phyloP scores from a whole-genome alignment of 2,113 vertebrate species.

The Pao palembangensis region DNA sequence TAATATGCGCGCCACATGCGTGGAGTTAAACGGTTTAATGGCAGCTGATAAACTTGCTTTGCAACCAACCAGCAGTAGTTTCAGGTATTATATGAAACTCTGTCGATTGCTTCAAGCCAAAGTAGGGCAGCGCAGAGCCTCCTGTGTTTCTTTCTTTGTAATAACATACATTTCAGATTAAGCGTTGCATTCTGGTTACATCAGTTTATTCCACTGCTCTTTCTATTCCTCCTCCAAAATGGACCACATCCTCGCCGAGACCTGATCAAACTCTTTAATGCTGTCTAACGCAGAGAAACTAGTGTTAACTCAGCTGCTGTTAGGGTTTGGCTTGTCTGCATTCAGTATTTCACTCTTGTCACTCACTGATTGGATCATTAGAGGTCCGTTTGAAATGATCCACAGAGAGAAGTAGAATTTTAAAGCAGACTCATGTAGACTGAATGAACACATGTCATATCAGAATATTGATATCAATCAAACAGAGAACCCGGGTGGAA shows the following conservation, averaged over 20 bases:
- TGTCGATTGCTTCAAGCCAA: background rate
- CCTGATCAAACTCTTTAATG: constrained; percentile 16
- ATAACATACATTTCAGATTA: constrained; percentile 19
- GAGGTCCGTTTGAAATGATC: too few relatives aligned
- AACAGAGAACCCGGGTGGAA: constrained; percentile 44
- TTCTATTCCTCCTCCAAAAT: constrained; percentile 10
- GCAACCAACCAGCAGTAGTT: constrained; percentile 12
- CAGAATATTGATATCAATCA: constrained; percentile 52
- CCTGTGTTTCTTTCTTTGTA: background rate
- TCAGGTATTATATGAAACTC: too few relatives aligned
- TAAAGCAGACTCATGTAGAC: background rate
- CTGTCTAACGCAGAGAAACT: background rate
- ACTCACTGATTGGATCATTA: too few relatives aligned
- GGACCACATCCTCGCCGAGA: constrained; percentile 15
- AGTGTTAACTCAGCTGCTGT: too few relatives aligned
- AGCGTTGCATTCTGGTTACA: constrained; percentile 36
- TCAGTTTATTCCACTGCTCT: constrained; percentile 8
- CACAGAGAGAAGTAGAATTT: background rate
- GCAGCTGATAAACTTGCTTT: constrained; percentile 28
- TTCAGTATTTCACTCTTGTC: too few relatives aligned
- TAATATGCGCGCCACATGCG: constrained; percentile 6
- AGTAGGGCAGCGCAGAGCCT: background rate
- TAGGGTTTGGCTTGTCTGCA: background rate
- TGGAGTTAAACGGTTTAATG: constrained; percentile 28
- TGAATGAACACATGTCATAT: constrained; percentile 45